phyloP scores from a whole-genome alignment of 2,888 invertebrate genomes.

The Germaria angustata region DNA sequence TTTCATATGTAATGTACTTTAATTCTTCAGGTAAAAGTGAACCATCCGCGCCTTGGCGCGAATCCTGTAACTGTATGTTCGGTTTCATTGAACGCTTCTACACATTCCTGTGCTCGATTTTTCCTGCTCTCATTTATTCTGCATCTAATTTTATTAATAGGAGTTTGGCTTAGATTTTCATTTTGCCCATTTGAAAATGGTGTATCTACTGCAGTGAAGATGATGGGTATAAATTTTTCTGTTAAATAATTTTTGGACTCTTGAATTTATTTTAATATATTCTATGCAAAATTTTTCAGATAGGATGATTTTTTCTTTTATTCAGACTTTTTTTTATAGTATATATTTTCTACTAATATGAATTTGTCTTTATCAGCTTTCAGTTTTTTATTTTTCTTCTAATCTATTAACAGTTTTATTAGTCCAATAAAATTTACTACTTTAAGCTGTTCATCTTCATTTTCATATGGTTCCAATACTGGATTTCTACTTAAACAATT shows the following conservation, averaged over 20 bases:
- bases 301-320: slow-evolving; percentile 23
- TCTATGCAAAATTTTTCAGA: slow-evolving; percentile 53
- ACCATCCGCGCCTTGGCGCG: slow-evolving; percentile 51
- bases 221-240: slow-evolving; percentile 56
- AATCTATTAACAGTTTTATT: background rate
- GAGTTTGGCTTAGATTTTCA: slow-evolving; percentile 59
- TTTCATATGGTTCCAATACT: too few relatives aligned
- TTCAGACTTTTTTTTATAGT: too few relatives aligned
- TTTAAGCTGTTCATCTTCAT: too few relatives aligned
- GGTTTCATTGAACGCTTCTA: slow-evolving; percentile 54
- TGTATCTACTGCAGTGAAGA: slow-evolving; percentile 57
- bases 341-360: too few relatives aligned
- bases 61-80: slow-evolving; percentile 62
- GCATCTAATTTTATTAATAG: slow-evolving; percentile 66
- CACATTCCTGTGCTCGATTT: slow-evolving; percentile 52
- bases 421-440: slow-evolving; percentile 31
- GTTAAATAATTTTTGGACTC: background rate
- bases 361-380: too few relatives aligned
- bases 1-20: slow-evolving; percentile 35
- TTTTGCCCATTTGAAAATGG: slow-evolving; percentile 53
- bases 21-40: slow-evolving; percentile 55
- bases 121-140: slow-evolving; percentile 53
- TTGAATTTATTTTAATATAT: slow-evolving; percentile 40
- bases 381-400: slow-evolving; percentile 23
- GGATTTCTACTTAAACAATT: too few relatives aligned